Evolutionary conservation across 2,888 invertebrate species (phyloP), one percentile per base, ranked within the genome.

Genomic region (Lepidonotus clava): DNA sequence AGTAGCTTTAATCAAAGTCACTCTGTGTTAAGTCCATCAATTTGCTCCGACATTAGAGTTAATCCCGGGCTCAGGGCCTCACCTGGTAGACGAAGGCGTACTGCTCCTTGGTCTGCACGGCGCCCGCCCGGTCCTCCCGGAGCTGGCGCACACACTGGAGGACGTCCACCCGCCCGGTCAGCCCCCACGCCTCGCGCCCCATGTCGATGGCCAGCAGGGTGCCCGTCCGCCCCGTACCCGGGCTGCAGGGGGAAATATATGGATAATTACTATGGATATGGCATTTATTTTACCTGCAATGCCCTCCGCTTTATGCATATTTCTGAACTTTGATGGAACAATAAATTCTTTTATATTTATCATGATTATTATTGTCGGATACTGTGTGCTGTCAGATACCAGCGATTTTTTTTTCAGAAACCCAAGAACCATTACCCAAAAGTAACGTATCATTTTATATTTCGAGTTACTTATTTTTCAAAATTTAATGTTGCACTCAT

Each of bases 81-180:
- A 97, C 98, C 96, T 97, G 97, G 94, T 98, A 98, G 89, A 98
- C 96, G 95, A 98, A 97, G 92, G 96, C 96, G 94, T 98, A 98
- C 95, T 98, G 98, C 92, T 98, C 97, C 92, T 96, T 96, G 88
- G 98, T 98, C 94, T 98, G 96, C 36, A 98, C 97, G 87, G 97
- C 96, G 90, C 98, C 98, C 76, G 98, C 98, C 21, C 98, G 95
- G 93, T 98, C 98, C 91, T 97, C 96, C 89, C 98, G 96, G 92
- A 98, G 96, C 90, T 96, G 96, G 90, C 97, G 97, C 88, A 98
- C 98, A 91, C 96, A 96, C 93, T 97, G 96, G 88, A 98, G 97
- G 93, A 98, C 96, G 94, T 98, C 98, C 24, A 97, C 97, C 85
- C 96, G 96, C 88, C 97, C 96, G 40, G 96, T 96, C 85, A 96